Evolutionary conservation across 2,888 invertebrate genomes (phyloP), one percentile per base, ranked within the genome.

Genomic region (Oscheius sp.): DNA sequence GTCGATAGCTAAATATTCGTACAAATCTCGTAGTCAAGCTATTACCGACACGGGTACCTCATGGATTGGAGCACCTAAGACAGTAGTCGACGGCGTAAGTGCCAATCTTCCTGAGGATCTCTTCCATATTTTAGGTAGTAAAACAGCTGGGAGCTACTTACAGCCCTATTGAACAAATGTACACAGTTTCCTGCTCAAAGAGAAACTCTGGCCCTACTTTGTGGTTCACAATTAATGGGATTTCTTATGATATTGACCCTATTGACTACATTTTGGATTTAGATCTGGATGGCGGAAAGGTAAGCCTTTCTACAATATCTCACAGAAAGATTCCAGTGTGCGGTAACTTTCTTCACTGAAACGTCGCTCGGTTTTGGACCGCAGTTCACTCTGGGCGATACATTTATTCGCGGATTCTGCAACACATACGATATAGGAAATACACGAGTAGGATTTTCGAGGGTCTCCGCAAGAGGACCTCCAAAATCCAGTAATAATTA

Each of bases 41-140:
- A 85, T 85, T 73, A 83, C 84, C 43, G 85, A 85, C 77, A 85
- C 85, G 25, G 85, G 85, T 45, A 84, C 83, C 41, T 82, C 83
- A 7, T 81, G 79, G 81, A 76, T 84, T 74, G 83, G 81, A 64
- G 80, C 80, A 41, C 80, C 80, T 18, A 27, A 53, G 46, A 59
- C 76, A 9, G 74, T 81, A 52, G 63, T 80, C 56, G 63, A 35
- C 7, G 21, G n/a, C 1, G 56, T 69, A 21, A 21, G 55, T 52
- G 9, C 2, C 9, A 25, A 45, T 63, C 13, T 9, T 18, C 9
- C 3, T 35, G 9, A 35, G 9, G 9, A 35, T 35, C 35, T 9
- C 35, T 35, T 59, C 13, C 2, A 27, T 18, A 12, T 35, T 58
- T 13, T 43, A 69, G 69, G 69, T 84, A 70, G 79, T 77, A 58